Percentiles rank a stretch among this genome's conserved stretches.
phyloP scores from a whole-genome alignment of 1,140 invertebrate genomes.

The Psix sp. region DNA sequence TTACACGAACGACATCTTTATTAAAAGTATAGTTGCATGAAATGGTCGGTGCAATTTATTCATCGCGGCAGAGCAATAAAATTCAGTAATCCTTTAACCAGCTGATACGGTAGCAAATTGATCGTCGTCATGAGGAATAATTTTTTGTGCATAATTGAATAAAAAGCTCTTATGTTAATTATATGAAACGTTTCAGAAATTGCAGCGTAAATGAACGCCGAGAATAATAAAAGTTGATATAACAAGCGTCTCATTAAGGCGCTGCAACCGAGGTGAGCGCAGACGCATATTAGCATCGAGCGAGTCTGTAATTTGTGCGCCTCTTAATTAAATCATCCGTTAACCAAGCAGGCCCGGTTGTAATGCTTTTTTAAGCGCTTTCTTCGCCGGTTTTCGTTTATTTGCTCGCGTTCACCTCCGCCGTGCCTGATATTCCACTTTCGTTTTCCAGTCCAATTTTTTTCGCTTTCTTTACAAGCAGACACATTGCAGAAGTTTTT shows the following conservation, averaged over 20 bases:
- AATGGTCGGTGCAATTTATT: conserved; percentile 27
- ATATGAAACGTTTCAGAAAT: conserved; percentile 55
- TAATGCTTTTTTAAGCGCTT: conserved; percentile 57
- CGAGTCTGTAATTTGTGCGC: conserved; percentile 77
- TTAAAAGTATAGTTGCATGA: conserved; percentile 24
- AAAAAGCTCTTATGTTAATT: conserved; percentile 51
- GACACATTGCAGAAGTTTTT: too few species aligned
- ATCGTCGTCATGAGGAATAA: conserved; percentile 37
- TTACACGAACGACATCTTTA: conserved; percentile 33
- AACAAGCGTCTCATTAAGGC: conserved; percentile 75
- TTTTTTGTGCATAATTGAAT: conserved; percentile 45
- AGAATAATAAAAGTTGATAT: conserved; percentile 59
- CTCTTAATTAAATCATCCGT: conserved; percentile 79
- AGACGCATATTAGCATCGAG: conserved; percentile 74
- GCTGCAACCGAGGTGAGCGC: conserved; percentile 69
- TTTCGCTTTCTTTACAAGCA: conserved; percentile 56
- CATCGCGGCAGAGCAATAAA: conserved; percentile 32
- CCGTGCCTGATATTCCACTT: conserved; percentile 51
- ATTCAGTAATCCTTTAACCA: conserved; percentile 45
- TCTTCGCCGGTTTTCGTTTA: conserved; percentile 47
- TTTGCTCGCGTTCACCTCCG: conserved; percentile 41
- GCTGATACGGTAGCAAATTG: conserved; percentile 53
- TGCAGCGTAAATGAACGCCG: conserved; percentile 51
- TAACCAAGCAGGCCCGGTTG: conserved; percentile 67
- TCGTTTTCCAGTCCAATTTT: conserved; percentile 50